Percentiles rank a stretch among this genome's conserved stretches.
Evolutionary conservation across 1,140 invertebrate genomes (phyloP).

Genomic region (Euschistus heros): DNA sequence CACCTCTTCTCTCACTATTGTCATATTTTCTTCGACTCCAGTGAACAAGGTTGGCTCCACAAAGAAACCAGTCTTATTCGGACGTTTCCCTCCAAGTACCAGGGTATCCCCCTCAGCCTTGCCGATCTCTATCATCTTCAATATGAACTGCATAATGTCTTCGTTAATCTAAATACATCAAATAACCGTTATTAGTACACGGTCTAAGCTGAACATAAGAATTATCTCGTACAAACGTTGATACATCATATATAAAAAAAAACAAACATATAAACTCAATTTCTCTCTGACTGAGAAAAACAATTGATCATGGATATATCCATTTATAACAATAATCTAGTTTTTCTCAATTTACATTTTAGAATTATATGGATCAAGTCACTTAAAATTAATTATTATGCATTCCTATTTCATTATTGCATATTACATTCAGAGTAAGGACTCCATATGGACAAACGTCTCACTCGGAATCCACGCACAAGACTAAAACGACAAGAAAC

Average conservation of each 20-base stretch:
- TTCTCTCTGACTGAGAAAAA: too few relatives aligned
- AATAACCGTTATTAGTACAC: not conserved
- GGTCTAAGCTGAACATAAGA: not conserved
- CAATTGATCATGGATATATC: too few relatives aligned
- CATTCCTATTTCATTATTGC: too few relatives aligned
- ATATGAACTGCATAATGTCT: conserved; percentile 6
- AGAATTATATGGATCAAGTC: too few relatives aligned
- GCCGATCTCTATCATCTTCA: conserved; percentile 58
- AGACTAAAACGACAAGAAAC: too few relatives aligned
- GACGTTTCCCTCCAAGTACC: conserved; percentile 55
- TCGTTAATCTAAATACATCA: conserved; percentile 4
- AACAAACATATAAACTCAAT: too few relatives aligned
- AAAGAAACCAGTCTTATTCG: conserved; percentile 66
- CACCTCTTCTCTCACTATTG: conserved; percentile 73
- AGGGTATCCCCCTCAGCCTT: conserved; percentile 71
- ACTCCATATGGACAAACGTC: too few relatives aligned
- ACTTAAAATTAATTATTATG: too few relatives aligned
- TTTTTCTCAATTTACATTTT: too few relatives aligned
- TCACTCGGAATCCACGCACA: too few relatives aligned
- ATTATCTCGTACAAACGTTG: not conserved
- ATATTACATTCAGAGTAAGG: too few relatives aligned
- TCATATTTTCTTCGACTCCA: conserved; percentile 74
- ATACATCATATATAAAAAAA: not conserved
- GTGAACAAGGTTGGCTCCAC: conserved; percentile 80
- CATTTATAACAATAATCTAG: too few relatives aligned